Conservation (phyloP, 2,888 invertebrate genomes). For the Cephus nigrinus region DNA sequence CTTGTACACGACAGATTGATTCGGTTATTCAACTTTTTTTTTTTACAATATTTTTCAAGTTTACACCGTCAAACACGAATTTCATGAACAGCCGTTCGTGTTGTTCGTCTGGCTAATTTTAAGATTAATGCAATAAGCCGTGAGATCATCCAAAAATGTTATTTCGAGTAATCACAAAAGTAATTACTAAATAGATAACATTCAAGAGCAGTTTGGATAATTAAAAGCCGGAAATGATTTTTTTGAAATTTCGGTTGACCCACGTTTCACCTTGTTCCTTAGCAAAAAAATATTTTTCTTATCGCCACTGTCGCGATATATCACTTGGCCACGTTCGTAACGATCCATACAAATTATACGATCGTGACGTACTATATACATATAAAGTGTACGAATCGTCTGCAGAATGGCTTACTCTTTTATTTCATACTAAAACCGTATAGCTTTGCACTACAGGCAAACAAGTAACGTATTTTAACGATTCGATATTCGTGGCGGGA, state of each 20-base stretch:
- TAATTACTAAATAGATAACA: neutral
- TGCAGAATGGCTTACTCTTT: too few species aligned
- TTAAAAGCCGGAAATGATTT: neutral
- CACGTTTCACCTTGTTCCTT: neutral
- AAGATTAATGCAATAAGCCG: neutral
- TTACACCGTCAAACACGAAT: neutral
- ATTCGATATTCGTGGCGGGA: neutral
- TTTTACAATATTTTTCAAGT: neutral
- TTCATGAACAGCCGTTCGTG: neutral
- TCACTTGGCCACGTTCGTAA: neutral
- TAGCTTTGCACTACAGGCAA: neutral
- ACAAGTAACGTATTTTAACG: neutral
- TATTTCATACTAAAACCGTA: too few species aligned
- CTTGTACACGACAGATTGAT: neutral
- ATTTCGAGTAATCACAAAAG: neutral
- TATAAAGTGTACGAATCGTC: too few species aligned
- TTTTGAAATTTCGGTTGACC: neutral
- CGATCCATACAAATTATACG: neutral
- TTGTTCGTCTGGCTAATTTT: neutral
- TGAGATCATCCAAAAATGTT: neutral
- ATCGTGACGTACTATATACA: neutral
- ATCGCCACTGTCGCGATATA: neutral
- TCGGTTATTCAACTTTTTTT: neutral
- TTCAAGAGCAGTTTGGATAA: neutral
- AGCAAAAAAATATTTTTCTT: too few species aligned